Evolutionary conservation across 2,888 invertebrate species (phyloP).

Genomic region (Oasisia sp.): DNA sequence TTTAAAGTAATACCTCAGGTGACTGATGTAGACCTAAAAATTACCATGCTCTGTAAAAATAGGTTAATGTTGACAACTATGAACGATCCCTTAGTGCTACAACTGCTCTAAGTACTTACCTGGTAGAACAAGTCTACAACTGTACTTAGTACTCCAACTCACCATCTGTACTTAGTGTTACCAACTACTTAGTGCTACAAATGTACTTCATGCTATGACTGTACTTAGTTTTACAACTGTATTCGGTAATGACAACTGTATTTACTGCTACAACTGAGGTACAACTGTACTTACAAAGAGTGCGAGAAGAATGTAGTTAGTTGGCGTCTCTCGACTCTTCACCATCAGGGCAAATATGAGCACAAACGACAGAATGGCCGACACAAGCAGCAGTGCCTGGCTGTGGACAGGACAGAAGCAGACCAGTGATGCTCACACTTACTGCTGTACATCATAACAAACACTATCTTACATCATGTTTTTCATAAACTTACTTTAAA

Average conservation of each 20-base stretch:
- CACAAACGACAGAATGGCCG: constrained; percentile 62
- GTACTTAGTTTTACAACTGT: not conserved
- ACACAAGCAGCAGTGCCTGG: constrained; percentile 65
- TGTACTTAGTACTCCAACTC: not conserved
- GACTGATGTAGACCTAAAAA: too few species aligned
- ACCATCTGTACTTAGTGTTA: not conserved
- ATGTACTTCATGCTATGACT: not conserved
- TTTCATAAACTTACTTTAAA: not conserved
- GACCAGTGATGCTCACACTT: not conserved
- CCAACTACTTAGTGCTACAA: not conserved
- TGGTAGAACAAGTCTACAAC: not conserved
- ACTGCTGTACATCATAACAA: not conserved
- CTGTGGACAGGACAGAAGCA: constrained; percentile 48
- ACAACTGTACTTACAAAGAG: constrained; percentile 75
- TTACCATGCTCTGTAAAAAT: too few species aligned
- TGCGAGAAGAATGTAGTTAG: constrained; percentile 81
- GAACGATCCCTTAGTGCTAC: too few species aligned
- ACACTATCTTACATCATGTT: not conserved
- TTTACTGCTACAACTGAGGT: not conserved
- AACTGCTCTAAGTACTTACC: not conserved
- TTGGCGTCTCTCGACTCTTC: constrained; percentile 81
- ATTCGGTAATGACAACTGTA: too few species aligned
- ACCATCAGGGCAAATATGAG: constrained; percentile 68
- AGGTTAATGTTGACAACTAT: too few species aligned
- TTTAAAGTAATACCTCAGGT: too few species aligned